phyloP scores from a whole-genome alignment of 1,140 invertebrate species.

The Drosophila kohkoa region DNA sequence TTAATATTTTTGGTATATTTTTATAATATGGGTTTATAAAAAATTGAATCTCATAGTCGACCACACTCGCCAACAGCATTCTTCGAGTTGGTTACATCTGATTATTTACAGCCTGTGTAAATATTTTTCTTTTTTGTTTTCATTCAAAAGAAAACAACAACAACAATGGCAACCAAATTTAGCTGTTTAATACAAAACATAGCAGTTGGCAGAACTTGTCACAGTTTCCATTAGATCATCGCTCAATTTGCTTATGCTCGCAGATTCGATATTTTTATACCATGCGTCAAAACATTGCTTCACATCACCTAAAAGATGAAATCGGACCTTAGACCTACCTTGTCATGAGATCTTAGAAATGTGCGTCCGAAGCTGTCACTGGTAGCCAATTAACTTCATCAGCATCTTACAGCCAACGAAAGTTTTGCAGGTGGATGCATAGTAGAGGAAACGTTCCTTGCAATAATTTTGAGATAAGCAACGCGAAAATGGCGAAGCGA shows the following conservation, averaged over 20 bases:
- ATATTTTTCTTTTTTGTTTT: conserved; percentile 27
- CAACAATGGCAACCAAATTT: conserved; percentile 35
- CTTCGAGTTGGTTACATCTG: too few relatives aligned
- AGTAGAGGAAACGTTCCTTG: conserved; percentile 41
- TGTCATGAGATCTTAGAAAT: neutral
- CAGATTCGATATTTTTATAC: conserved; percentile 54
- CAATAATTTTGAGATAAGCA: conserved; percentile 33
- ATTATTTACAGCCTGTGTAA: neutral
- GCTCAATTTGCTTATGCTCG: conserved; percentile 65
- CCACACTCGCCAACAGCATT: too few relatives aligned
- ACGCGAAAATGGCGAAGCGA: conserved; percentile 66
- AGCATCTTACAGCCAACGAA: conserved; percentile 63
- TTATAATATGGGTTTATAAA: too few relatives aligned
- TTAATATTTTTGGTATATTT: too few relatives aligned
- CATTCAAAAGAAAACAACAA: conserved; percentile 20
- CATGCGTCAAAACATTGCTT: conserved; percentile 29
- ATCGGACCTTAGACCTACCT: neutral
- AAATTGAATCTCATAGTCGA: too few relatives aligned
- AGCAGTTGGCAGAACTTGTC: conserved; percentile 76
- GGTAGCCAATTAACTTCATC: conserved; percentile 30
- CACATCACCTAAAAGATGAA: conserved; percentile 2
- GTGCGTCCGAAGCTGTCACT: conserved; percentile 3
- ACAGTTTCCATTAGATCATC: conserved; percentile 80
- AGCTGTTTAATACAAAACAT: conserved; percentile 76
- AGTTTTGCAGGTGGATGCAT: conserved; percentile 53